phyloP scores from a whole-genome alignment of 2,888 invertebrate genomes.

The Gryllus longicercus region DNA sequence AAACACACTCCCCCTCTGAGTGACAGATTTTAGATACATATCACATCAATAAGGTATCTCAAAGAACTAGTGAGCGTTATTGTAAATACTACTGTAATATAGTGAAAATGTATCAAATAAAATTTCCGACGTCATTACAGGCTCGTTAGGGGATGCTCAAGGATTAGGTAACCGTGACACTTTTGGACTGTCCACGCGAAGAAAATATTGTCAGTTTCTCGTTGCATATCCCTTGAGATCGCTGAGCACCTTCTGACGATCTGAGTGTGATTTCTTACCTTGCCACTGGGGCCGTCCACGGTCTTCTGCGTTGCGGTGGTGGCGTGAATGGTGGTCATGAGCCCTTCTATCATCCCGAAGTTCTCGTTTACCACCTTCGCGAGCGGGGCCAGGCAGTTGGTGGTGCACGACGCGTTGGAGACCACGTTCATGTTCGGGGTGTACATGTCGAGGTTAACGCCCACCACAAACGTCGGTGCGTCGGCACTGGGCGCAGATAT shows the following conservation, averaged over 20 bases:
- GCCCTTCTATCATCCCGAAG: slow-evolving; percentile 88
- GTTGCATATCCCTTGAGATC: too few relatives aligned
- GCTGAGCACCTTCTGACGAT: not conserved
- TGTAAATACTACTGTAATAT: too few relatives aligned
- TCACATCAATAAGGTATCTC: too few relatives aligned
- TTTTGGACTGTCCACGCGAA: too few relatives aligned
- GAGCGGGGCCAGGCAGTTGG: slow-evolving; percentile 95
- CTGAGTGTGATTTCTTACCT: slow-evolving; percentile 44
- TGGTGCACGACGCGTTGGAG: slow-evolving; percentile 97
- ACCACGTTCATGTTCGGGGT: slow-evolving; percentile 66
- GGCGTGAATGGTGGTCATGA: slow-evolving; percentile 98
- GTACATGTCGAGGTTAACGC: slow-evolving; percentile 65
- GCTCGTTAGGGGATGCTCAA: too few relatives aligned
- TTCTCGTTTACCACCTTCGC: slow-evolving; percentile 97
- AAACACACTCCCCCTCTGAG: too few relatives aligned
- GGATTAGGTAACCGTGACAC: too few relatives aligned
- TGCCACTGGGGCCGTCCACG: slow-evolving; percentile 91
- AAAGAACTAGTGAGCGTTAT: too few relatives aligned
- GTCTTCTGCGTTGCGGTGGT: slow-evolving; percentile 97
- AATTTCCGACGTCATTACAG: too few relatives aligned
- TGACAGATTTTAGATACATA: too few relatives aligned
- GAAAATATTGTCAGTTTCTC: too few relatives aligned
- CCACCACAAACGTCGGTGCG: slow-evolving; percentile 70
- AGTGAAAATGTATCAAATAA: too few relatives aligned
- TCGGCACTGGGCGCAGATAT: slow-evolving; percentile 70